Conservation (phyloP, 2,888 invertebrate genomes). For the Trimorus sp. region DNA sequence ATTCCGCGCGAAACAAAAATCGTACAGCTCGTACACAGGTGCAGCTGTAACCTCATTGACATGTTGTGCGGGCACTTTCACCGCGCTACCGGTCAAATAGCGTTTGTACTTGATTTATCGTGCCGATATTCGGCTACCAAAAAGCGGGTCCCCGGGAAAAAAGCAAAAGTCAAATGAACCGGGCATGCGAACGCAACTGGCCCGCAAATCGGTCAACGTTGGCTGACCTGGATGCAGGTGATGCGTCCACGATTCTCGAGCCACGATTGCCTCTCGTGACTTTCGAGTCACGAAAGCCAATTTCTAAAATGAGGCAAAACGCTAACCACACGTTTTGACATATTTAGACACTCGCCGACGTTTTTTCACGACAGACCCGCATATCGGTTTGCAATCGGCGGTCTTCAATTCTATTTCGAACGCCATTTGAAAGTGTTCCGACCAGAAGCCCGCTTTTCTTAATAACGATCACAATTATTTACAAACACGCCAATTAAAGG, state of each 20-base stretch:
- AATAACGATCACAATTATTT: conserved; percentile 12
- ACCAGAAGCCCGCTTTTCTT: conserved; percentile 30
- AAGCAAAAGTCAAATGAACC: conserved; percentile 33
- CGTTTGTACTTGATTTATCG: conserved; percentile 46
- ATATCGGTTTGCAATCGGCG: conserved; percentile 28
- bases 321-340: conserved; percentile 46
- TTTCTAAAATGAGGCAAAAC: conserved; percentile 52
- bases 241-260: conserved; percentile 65
- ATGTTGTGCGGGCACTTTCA: conserved; percentile 3
- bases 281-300: conserved; percentile 63
- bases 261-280: conserved; percentile 70
- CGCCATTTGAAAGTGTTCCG: conserved; percentile 35
- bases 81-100: conserved; percentile 15
- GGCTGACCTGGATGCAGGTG: conserved; percentile 65
- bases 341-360: conserved; percentile 39
- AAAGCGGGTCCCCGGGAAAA: conserved; percentile 24
- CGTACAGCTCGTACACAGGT: background rate
- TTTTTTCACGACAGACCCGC: conserved; percentile 26
- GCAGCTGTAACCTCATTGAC: conserved; percentile 15
- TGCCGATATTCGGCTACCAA: conserved; percentile 27
- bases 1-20: conserved; percentile 19
- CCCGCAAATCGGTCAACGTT: conserved; percentile 50
- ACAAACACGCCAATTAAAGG: conserved; percentile 17
- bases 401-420: conserved; percentile 39
- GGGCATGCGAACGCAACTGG: conserved; percentile 36